phyloP scores from a whole-genome alignment of 2,888 invertebrate genomes.

The Drosophila niveifrons region DNA sequence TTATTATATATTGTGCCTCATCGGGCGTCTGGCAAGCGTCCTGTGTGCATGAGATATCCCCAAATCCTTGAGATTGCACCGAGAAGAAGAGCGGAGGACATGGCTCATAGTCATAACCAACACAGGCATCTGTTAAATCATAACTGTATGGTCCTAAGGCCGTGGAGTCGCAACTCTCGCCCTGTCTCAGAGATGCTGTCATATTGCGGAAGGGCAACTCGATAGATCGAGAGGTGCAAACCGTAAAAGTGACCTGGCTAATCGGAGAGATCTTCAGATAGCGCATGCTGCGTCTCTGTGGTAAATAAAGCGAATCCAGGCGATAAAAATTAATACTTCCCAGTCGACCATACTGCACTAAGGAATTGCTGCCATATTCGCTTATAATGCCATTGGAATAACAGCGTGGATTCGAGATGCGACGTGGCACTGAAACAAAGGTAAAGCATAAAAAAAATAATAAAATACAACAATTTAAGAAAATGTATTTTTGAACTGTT shows the following conservation, averaged over 20 bases:
- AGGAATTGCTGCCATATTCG: constrained; percentile 85
- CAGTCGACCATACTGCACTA: constrained; percentile 88
- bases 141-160: constrained; percentile 86
- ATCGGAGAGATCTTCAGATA: constrained; percentile 87
- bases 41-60: constrained; percentile 87
- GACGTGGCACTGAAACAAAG: constrained; percentile 86
- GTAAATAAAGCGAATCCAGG: constrained; percentile 91
- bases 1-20: constrained; percentile 88
- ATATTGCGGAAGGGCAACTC: constrained; percentile 86
- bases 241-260: constrained; percentile 86
- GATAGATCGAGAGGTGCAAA: constrained; percentile 88
- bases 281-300: constrained; percentile 86
- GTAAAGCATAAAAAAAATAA: not conserved
- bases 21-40: constrained; percentile 89
- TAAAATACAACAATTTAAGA: not conserved
- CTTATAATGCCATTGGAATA: constrained; percentile 85
- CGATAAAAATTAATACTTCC: constrained; percentile 89
- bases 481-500: no score
- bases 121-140: constrained; percentile 87
- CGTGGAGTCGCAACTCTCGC: constrained; percentile 88
- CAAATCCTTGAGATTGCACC: constrained; percentile 85
- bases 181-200: constrained; percentile 77
- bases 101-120: constrained; percentile 86
- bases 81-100: constrained; percentile 90
- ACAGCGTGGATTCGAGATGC: constrained; percentile 88